phyloP scores from a whole-genome alignment of 2,888 invertebrate genomes.

The Electrophaes corylata region DNA sequence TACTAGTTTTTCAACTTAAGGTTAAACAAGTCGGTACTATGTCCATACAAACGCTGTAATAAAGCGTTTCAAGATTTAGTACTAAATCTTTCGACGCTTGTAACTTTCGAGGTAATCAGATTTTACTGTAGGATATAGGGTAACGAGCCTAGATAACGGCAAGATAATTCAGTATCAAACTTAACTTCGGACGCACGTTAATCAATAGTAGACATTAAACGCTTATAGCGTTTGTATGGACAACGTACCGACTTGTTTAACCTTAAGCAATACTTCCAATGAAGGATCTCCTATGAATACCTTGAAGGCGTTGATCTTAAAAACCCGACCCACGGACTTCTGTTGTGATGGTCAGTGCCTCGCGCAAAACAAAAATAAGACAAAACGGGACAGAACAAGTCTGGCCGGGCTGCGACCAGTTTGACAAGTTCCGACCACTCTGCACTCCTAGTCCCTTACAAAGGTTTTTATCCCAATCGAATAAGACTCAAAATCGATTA shows the following conservation, averaged over 20 bases:
- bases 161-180: too few relatives aligned
- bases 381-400: conserved; percentile 74
- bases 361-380: conserved; percentile 80
- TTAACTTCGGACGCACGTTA: too few relatives aligned
- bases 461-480: conserved; percentile 36
- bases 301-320: conserved; percentile 64
- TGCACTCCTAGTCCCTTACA: conserved; percentile 48
- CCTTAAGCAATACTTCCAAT: conserved; percentile 15
- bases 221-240: too few relatives aligned
- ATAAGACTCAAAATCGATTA: conserved; percentile 40
- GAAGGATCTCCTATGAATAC: conserved; percentile 45
- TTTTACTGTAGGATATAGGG: too few relatives aligned
- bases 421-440: conserved; percentile 67
- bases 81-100: too few relatives aligned
- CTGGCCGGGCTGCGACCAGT: conserved; percentile 69
- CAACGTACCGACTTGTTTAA: too few relatives aligned
- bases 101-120: too few relatives aligned
- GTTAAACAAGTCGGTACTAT: too few relatives aligned
- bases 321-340: conserved; percentile 72
- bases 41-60: too few relatives aligned
- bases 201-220: too few relatives aligned
- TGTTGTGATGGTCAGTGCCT: conserved; percentile 84
- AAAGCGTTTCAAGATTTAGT: too few relatives aligned
- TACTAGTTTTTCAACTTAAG: not conserved
- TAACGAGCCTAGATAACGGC: too few relatives aligned